phyloP scores from a whole-genome alignment of 2,113 vertebrate genomes.

The Suricata suricatta region DNA sequence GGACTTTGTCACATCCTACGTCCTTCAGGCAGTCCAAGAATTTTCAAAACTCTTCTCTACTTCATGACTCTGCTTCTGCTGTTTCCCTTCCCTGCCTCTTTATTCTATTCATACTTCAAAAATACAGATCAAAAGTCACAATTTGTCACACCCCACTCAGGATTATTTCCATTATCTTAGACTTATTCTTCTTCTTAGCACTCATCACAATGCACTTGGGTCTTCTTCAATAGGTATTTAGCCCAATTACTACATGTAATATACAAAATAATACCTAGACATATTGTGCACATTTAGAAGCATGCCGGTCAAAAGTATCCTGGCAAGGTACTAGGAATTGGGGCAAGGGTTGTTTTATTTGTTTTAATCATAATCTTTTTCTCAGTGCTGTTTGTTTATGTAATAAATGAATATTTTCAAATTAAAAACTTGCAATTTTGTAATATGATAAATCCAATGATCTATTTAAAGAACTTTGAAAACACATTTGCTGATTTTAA shows the following conservation, averaged over 20 bases:
- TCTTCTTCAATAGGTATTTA: neutral
- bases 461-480: constrained; percentile 42
- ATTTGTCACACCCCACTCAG: fast-evolving
- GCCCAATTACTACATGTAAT: neutral
- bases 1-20: neutral
- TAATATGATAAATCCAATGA: constrained; percentile 29
- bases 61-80: neutral
- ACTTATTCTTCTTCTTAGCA: neutral
- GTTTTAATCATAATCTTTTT: neutral
- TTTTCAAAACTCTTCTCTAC: neutral
- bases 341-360: neutral
- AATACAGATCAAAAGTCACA: neutral
- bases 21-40: neutral
- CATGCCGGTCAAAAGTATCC: neutral
- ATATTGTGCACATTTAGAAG: neutral
- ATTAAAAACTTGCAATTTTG: constrained; percentile 47
- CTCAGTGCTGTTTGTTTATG: neutral
- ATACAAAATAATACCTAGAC: neutral
- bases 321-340: neutral
- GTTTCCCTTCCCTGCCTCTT: neutral
- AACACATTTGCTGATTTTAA: constrained; percentile 80
- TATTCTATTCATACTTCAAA: neutral
- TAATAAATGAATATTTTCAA: constrained; percentile 42
- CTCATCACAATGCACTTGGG: too few relatives aligned
- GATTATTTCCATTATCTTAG: neutral